These are phyloP conservation scores for Folsomia manolachei DNA, from an alignment of 2,888 invertebrate genomes.

Conservation along the genomic window DNA sequence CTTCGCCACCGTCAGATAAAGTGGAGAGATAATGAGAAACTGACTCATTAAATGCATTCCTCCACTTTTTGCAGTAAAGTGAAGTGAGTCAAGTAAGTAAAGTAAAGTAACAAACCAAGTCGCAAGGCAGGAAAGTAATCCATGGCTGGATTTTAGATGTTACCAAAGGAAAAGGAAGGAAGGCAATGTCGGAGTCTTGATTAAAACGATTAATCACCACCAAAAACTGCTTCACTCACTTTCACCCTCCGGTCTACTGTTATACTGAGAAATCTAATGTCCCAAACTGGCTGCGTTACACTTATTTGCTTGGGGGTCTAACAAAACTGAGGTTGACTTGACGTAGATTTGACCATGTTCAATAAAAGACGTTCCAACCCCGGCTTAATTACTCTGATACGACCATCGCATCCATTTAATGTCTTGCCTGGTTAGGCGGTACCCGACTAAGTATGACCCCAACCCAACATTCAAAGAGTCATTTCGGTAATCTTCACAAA, in stretches of 20 bases:
- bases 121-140: background rate
- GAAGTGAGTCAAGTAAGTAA: background rate
- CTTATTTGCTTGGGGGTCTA: background rate
- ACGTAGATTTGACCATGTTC: background rate
- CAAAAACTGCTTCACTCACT: background rate
- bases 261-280: no score
- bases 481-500: background rate
- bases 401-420: background rate
- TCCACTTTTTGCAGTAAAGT: background rate
- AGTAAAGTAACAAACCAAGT: background rate
- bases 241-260: background rate
- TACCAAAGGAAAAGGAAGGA: no score
- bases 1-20: background rate
- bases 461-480: background rate
- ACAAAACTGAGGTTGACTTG: no score
- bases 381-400: background rate
- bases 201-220: slow-evolving; percentile 21
- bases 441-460: no score
- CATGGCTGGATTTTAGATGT: no score
- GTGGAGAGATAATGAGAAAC: slow-evolving; percentile 5
- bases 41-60: slow-evolving; percentile 5
- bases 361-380: background rate
- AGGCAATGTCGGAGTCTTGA: slow-evolving; percentile 5
- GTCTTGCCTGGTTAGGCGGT: no score
- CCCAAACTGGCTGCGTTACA: background rate